A percentile compares a stretch with the other conserved stretches of the same genome.
Evolutionary conservation across 2,113 vertebrate species (phyloP).

Genomic region (Hippocampus zosterae): DNA sequence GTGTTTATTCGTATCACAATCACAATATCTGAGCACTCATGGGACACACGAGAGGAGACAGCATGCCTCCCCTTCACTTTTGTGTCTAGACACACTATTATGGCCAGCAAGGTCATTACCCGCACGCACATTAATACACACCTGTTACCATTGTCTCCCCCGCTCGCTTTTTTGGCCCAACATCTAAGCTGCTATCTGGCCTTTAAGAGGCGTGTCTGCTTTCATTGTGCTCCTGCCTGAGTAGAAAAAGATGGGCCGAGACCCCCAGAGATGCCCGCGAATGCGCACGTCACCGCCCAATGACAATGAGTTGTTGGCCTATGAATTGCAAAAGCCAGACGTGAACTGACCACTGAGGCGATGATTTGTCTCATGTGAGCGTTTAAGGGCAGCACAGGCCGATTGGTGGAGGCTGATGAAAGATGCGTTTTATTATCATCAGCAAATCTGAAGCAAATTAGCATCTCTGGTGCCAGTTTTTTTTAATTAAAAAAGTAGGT

Average conservation of each 20-base stretch:
- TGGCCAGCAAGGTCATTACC: conserved; percentile 64
- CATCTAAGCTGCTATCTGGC: conserved; percentile 57
- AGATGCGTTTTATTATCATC: background rate
- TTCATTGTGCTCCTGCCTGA: conserved; percentile 59
- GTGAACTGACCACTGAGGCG: conserved; percentile 50
- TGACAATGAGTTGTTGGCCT: conserved; percentile 51
- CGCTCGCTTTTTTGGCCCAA: conserved; percentile 55
- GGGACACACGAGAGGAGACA: conserved; percentile 44
- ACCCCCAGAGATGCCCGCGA: conserved; percentile 44
- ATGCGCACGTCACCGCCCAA: conserved; percentile 57
- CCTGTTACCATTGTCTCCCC: conserved; percentile 68
- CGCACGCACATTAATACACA: conserved; percentile 60
- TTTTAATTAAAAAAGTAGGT: background rate
- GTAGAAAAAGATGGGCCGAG: conserved; percentile 56
- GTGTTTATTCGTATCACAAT: background rate
- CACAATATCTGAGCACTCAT: conserved; percentile 15
- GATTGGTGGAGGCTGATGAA: background rate
- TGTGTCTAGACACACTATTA: conserved; percentile 67
- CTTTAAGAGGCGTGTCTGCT: conserved; percentile 64
- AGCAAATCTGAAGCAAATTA: background rate
- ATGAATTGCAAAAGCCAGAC: conserved; percentile 42
- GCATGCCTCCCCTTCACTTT: conserved; percentile 46
- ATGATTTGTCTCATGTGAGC: conserved; percentile 53
- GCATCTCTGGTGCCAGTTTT: background rate
- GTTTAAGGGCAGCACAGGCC: conserved; percentile 5